A percentile compares a stretch with the other conserved stretches of the same genome.
These are phyloP conservation scores for Pelecanus crispus DNA, from an alignment of 2,113 vertebrate genomes.

Conservation along the genomic window DNA sequence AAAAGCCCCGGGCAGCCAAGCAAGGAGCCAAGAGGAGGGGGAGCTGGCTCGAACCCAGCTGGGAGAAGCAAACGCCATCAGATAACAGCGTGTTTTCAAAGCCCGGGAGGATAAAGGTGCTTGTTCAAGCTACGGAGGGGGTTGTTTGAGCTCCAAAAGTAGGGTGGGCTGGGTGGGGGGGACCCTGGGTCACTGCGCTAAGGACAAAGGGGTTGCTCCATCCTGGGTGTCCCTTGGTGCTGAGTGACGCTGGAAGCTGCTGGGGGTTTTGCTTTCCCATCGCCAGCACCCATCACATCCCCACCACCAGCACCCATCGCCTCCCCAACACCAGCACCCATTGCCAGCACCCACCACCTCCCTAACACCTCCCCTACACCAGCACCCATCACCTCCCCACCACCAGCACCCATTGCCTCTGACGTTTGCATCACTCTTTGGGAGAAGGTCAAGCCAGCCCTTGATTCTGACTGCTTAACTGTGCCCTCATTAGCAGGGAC, in stretches of 20 bases:
- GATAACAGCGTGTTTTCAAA: accelerated
- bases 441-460: neutral
- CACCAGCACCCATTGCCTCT: neutral
- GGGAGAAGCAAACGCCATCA: neutral
- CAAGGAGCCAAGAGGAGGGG: neutral
- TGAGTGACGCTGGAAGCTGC: neutral
- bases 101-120: neutral
- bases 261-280: neutral
- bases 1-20: neutral
- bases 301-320: neutral
- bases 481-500: accelerated
- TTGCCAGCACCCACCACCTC: too few relatives aligned
- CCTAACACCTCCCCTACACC: too few relatives aligned
- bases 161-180: neutral
- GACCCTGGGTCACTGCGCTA: neutral
- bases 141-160: too few relatives aligned
- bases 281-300: neutral
- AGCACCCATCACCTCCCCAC: neutral
- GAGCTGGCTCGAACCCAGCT: accelerated
- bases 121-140: neutral
- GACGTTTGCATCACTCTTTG: accelerated
- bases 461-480: neutral
- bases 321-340: neutral
- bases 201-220: neutral
- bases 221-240: neutral